Base-by-base conservation (phyloP, 2,113 vertebrate genomes). In the Lepus timidus region DNA sequence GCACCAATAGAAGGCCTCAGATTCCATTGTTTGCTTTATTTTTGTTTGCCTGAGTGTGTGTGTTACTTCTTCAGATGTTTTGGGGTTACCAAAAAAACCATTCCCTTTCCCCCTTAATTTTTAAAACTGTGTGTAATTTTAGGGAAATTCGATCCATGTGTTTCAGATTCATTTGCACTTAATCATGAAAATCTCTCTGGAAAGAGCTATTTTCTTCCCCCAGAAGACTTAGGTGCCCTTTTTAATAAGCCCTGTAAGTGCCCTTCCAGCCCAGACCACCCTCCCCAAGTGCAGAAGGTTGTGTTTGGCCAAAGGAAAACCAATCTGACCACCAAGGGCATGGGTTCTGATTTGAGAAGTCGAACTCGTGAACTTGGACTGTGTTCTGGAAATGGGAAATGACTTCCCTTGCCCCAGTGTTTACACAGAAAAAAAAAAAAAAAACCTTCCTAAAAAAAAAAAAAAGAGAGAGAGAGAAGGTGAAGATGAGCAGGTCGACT, bases 151-250 rank as follows among this genome's bases (percentile, higher is more conserved):
- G 82, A 96, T 93, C 85, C 96, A 95, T 88, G 92, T 97, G 96
- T 96, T 96, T 96, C 82, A 78, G 92, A 94, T 95, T 96, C 93
- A 95, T 96, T 97, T 94, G 95, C 92, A 97, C 96, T 91, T 96
- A 95, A 97, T 97, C 95, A 96, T 89, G 51, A 93, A 95, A 94
- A 95, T 84, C 92, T 95, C 91, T 94, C 94, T 94, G 93, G 52
- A 97, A 97, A 70, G 82, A 92, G 95, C 39, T 86, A 52, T 95
- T 95, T 96, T 92, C 81, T 93, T 87, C 89, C 94, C 94, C 92
- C 79, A 78, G 85, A 88, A 93, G 95, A 82, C 51, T 36, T 68
- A 7, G n/a, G 58, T 89, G 52, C 75, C 97, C 90, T 86, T 92
- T 95, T n/a, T 65, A 92, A 94, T 90, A 90, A 96, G 88, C 79